phyloP scores from a whole-genome alignment of 2,888 invertebrate species.

The Acronicta alni region DNA sequence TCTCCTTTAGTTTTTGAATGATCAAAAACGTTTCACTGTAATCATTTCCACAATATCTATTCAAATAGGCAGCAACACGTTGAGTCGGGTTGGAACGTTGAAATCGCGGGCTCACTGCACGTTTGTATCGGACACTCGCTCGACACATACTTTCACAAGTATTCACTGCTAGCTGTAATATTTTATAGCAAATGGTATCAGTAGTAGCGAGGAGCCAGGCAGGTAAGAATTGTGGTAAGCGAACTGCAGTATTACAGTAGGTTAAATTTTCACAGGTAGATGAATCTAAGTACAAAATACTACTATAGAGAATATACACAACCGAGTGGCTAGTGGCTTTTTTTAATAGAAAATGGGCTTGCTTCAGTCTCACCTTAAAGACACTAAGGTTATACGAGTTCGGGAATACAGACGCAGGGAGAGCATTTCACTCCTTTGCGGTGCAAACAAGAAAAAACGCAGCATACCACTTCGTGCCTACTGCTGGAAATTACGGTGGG shows the following conservation, averaged over 20 bases:
- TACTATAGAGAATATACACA: too few species aligned
- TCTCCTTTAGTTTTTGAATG: neutral
- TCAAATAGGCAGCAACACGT: neutral
- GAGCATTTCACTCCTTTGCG: too few species aligned
- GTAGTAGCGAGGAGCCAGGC: neutral
- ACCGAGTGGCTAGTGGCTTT: too few species aligned
- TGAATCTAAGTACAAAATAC: too few species aligned
- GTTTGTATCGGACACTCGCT: slow-evolving; percentile 18
- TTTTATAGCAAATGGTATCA: slow-evolving; percentile 30
- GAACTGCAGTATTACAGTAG: too few species aligned
- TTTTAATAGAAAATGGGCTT: too few species aligned
- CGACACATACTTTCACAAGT: slow-evolving; percentile 42
- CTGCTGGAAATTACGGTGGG: too few species aligned
- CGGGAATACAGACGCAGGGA: too few species aligned
- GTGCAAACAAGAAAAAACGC: too few species aligned
- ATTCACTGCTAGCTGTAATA: slow-evolving; percentile 35
- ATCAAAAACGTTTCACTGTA: neutral
- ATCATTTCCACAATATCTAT: neutral
- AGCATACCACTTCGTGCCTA: too few species aligned
- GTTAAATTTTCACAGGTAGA: neutral
- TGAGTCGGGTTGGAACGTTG: slow-evolving; percentile 4
- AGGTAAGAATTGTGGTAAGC: neutral
- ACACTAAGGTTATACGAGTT: too few species aligned
- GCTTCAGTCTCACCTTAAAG: too few species aligned
- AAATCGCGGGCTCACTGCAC: slow-evolving; percentile 13